Percentiles rank a stretch among this genome's conserved stretches.
Conservation (phyloP, 92 coral and sea anemone genomes). For the Phenganax subtilis region DNA sequence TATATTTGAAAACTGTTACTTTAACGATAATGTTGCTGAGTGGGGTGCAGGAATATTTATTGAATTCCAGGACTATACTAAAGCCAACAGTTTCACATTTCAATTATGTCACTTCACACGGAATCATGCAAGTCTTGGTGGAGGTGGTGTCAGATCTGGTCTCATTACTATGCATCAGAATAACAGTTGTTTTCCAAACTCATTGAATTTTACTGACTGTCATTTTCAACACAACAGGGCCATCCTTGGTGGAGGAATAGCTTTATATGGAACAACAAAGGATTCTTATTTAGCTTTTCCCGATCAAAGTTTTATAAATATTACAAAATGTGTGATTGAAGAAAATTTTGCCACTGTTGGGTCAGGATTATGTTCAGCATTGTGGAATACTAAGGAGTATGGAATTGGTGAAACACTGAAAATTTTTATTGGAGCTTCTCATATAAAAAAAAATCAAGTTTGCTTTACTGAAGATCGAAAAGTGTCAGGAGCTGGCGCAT, state of each 20-base stretch:
- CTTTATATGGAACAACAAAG: conserved; percentile 59
- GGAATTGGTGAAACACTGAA: conserved; percentile 63
- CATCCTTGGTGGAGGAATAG: conserved; percentile 64
- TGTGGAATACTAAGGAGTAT: conserved; percentile 67
- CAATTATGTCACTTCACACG: conserved; percentile 30
- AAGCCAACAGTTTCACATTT: conserved; percentile 49
- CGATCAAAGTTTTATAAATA: conserved; percentile 31
- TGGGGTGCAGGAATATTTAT: conserved; percentile 79
- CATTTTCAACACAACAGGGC: conserved; percentile 57
- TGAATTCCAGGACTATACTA: conserved; percentile 61
- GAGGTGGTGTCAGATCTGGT: conserved; percentile 75
- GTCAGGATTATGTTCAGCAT: conserved; percentile 71
- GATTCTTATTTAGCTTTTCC: conserved; percentile 21
- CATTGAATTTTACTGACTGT: conserved; percentile 25
- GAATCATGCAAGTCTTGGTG: conserved; percentile 57
- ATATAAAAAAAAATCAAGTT: conserved; percentile 52
- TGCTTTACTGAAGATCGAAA: conserved; percentile 52
- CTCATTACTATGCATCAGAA: conserved; percentile 19
- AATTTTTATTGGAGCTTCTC: conserved; percentile 55
- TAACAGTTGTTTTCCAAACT: neutral
- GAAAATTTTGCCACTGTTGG: conserved; percentile 79
- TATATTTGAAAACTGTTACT: conserved; percentile 48
- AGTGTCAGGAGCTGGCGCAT: conserved; percentile 77
- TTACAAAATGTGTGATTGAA: conserved; percentile 54
- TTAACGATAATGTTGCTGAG: conserved; percentile 52